These are phyloP conservation scores for Agelas oroides DNA, from an alignment of 37 sponge, comb jelly and placozoan species.

Conservation along the genomic window DNA sequence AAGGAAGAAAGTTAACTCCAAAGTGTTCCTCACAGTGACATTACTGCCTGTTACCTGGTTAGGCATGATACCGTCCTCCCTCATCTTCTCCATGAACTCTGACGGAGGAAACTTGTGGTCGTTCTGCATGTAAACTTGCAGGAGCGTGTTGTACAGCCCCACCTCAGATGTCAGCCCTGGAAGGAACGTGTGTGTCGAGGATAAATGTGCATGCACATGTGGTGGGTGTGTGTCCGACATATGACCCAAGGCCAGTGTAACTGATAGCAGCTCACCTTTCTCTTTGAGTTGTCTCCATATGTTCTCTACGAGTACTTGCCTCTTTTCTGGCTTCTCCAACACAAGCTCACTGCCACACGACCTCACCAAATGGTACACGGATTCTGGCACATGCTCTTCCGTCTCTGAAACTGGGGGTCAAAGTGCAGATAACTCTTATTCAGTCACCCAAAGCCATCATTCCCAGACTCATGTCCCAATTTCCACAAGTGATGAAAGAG, in stretches of 20 bases:
- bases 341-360: conserved; percentile 13
- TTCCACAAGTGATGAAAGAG: no score
- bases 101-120: conserved; percentile 36
- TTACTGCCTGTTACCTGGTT: no score
- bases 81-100: conserved; percentile 42
- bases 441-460: no score
- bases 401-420: no score
- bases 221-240: background rate
- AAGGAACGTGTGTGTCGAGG: background rate
- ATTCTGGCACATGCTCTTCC: no score
- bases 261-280: conserved; percentile 18
- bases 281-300: conserved; percentile 38
- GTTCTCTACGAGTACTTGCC: conserved; percentile 4
- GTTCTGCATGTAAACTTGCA: conserved; percentile 31
- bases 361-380: conserved; percentile 18
- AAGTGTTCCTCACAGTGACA: no score
- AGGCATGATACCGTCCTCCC: conserved; percentile 14
- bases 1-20: background rate
- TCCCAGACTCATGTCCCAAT: no score
- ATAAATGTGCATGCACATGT: background rate
- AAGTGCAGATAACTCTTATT: no score
- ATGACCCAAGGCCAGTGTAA: background rate
- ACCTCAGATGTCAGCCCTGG: conserved; percentile 17
- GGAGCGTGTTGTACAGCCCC: conserved; percentile 39
- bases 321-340: conserved; percentile 7